Evolutionary conservation across 2,797 vertebrate genomes (phyloP).

Genomic region (Acipenser transmontanus): DNA sequence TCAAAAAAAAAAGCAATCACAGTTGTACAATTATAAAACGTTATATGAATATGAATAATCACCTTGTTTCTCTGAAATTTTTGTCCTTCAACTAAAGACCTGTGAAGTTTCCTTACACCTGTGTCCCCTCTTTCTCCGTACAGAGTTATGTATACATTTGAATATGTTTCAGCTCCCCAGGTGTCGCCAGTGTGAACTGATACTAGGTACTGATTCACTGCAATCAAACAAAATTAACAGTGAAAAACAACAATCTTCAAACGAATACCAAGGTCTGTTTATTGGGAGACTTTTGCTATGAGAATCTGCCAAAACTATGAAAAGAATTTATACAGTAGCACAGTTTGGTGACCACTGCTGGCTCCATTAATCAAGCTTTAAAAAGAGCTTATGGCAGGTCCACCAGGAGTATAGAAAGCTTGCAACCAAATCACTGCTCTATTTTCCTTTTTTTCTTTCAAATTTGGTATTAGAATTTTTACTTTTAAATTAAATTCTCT

Average conservation of each 20-base stretch:
- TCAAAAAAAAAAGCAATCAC: slow-evolving; percentile 2
- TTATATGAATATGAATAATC: slow-evolving; percentile 3
- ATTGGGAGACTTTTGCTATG: too few relatives aligned
- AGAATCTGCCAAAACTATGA: too few relatives aligned
- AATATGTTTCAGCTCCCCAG: slow-evolving; percentile 50
- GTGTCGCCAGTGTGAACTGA: slow-evolving; percentile 34
- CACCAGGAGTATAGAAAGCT: too few relatives aligned
- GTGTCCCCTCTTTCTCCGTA: slow-evolving; percentile 47
- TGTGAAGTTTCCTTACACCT: slow-evolving; percentile 37
- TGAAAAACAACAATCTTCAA: not conserved
- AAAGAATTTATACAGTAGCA: too few relatives aligned
- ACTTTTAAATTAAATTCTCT: too few relatives aligned
- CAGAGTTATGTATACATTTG: slow-evolving; percentile 42
- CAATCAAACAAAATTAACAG: slow-evolving; percentile 7
- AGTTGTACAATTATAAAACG: not conserved
- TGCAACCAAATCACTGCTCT: too few relatives aligned
- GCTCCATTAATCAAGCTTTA: too few relatives aligned
- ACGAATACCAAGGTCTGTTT: not conserved
- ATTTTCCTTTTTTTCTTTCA: too few relatives aligned
- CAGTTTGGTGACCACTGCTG: too few relatives aligned
- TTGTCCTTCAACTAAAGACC: slow-evolving; percentile 32
- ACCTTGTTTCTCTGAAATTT: slow-evolving; percentile 49
- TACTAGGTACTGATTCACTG: slow-evolving; percentile 43
- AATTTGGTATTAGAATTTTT: too few relatives aligned
- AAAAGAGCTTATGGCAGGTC: too few relatives aligned